Conservation (phyloP, 2,888 invertebrate species). For the Metopia argyrocephala region DNA sequence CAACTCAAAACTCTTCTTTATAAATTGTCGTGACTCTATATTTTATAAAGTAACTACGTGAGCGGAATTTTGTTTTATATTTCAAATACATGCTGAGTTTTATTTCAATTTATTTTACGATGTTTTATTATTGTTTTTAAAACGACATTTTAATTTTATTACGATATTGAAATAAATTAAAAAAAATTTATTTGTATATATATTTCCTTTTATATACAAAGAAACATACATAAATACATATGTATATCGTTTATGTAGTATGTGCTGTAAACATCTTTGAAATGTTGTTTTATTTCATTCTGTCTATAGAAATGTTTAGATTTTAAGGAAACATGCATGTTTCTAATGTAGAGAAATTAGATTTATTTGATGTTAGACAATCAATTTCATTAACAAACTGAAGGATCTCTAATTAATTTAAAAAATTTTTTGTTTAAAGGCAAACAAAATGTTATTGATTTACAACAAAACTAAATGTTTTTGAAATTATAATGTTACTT, state of each 20-base stretch:
- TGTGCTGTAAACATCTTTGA: too few species aligned
- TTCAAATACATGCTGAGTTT: constrained; percentile 7
- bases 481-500: not conserved
- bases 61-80: constrained; percentile 48
- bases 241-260: too few species aligned
- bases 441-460: not conserved
- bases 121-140: constrained; percentile 26
- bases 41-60: constrained; percentile 44
- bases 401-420: not conserved
- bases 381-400: constrained; percentile 1
- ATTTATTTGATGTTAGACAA: constrained; percentile 2
- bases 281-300: too few species aligned
- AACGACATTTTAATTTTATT: constrained; percentile 8
- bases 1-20: constrained; percentile 7
- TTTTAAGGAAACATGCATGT: not conserved
- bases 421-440: not conserved
- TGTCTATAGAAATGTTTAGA: not conserved
- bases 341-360: not conserved
- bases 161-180: not conserved
- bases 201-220: too few species aligned
- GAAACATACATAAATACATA: too few species aligned
- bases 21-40: constrained; percentile 45
- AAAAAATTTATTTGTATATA: not conserved
- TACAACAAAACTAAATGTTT: not conserved
- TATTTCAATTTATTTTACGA: constrained; percentile 15